Conservation (phyloP, 2,888 invertebrate genomes). For the Perizoma flavofasciatum region DNA sequence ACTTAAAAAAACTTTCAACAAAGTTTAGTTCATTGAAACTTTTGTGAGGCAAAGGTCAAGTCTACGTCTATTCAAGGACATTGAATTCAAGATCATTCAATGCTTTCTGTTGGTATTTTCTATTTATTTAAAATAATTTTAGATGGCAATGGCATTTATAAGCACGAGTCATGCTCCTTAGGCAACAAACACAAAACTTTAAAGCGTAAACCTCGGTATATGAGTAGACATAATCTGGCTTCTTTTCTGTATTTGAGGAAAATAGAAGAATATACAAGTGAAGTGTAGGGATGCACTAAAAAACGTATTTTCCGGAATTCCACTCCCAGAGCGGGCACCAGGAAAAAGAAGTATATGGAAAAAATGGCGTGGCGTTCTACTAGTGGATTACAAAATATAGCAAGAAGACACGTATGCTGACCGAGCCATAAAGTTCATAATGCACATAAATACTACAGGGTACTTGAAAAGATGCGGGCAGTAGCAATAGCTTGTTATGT, state of each 20-base stretch:
- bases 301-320: too few species aligned
- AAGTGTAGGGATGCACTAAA: too few species aligned
- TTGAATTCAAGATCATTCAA: conserved; percentile 35
- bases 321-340: too few species aligned
- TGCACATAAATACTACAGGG: too few species aligned
- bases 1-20: conserved; percentile 1
- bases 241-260: too few species aligned
- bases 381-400: not conserved
- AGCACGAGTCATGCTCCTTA: not conserved
- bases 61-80: conserved; percentile 34
- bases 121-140: conserved; percentile 9
- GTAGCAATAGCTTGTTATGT: conserved; percentile 11
- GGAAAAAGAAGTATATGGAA: too few species aligned
- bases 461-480: conserved; percentile 1
- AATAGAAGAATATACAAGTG: too few species aligned
- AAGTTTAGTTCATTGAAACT: conserved; percentile 17
- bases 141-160: not conserved
- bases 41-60: conserved; percentile 37
- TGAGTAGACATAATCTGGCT: too few species aligned
- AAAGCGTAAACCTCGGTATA: not conserved
- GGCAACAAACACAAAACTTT: not conserved
- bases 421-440: too few species aligned
- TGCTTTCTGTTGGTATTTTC: conserved; percentile 24
- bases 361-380: too few species aligned
- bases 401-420: too few species aligned